These are phyloP conservation scores for Eupithecia pulchellata DNA, from an alignment of 2,888 invertebrate genomes.

Conservation along the genomic window DNA sequence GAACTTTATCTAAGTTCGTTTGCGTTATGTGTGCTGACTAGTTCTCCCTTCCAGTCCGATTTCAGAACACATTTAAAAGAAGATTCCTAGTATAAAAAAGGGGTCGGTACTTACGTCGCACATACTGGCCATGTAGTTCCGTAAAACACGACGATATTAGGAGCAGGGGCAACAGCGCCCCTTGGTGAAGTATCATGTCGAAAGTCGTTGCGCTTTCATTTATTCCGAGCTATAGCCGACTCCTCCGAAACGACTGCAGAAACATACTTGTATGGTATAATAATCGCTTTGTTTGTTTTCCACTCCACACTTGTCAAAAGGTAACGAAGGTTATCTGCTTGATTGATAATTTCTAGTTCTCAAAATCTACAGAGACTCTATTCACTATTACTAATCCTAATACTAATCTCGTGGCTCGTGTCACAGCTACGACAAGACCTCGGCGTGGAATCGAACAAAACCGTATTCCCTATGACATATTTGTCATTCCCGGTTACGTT, in stretches of 20 bases:
- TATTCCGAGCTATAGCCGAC: slow-evolving; percentile 48
- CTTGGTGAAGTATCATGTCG: slow-evolving; percentile 63
- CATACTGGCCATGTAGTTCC: slow-evolving; percentile 55
- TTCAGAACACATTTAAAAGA: not conserved
- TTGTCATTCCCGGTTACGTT: too few species aligned
- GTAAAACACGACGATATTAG: slow-evolving; percentile 48
- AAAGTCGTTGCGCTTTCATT: slow-evolving; percentile 53
- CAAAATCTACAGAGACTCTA: too few species aligned
- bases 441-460: too few species aligned
- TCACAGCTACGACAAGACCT: too few species aligned
- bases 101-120: slow-evolving; percentile 66
- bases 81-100: not conserved
- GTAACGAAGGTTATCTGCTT: slow-evolving; percentile 21
- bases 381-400: too few species aligned
- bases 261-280: slow-evolving; percentile 31
- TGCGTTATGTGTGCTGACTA: not conserved
- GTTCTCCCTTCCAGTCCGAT: not conserved
- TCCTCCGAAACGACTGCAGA: slow-evolving; percentile 51
- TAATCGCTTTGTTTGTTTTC: slow-evolving; percentile 26
- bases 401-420: too few species aligned
- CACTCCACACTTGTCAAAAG: slow-evolving; percentile 53
- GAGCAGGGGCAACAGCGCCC: slow-evolving; percentile 63
- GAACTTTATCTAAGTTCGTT: too few species aligned
- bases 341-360: not conserved
- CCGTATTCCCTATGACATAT: too few species aligned